Conservation (phyloP, 2,113 vertebrate genomes). For the Ciconia maguari region DNA sequence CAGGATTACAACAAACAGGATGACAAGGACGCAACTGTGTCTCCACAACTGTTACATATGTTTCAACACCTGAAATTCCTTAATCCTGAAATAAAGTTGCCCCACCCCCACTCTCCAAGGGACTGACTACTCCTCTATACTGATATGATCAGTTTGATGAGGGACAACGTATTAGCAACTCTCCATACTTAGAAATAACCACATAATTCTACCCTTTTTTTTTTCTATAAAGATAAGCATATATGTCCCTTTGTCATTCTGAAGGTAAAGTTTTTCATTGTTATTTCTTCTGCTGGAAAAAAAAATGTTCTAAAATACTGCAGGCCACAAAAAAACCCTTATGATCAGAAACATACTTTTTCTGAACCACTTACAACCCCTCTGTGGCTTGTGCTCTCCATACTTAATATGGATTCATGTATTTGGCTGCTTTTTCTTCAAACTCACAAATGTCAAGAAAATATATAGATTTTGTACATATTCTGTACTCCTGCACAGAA, state of each 20-base stretch:
- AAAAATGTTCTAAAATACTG: neutral
- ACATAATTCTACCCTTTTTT: neutral
- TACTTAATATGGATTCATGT: neutral
- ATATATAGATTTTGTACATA: neutral
- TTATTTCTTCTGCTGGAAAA: neutral
- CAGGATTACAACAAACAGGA: neutral
- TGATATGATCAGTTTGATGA: rapidly evolving
- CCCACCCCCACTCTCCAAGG: neutral
- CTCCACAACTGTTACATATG: neutral
- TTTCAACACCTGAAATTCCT: neutral
- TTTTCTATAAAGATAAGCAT: neutral
- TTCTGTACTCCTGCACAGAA: neutral
- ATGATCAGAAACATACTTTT: neutral
- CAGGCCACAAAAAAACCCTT: neutral
- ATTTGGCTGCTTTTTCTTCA: neutral
- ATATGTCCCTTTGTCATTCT: neutral
- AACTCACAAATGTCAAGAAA: neutral
- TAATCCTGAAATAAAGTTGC: neutral
- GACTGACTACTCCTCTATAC: neutral
- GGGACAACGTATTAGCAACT: neutral
- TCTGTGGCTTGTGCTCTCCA: neutral
- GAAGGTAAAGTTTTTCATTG: neutral
- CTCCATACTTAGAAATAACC: neutral
- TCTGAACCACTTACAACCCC: neutral
- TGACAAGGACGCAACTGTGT: neutral